Evolutionary conservation across 2,797 vertebrate genomes (phyloP).

Genomic region (Bradypodion ventrale): DNA sequence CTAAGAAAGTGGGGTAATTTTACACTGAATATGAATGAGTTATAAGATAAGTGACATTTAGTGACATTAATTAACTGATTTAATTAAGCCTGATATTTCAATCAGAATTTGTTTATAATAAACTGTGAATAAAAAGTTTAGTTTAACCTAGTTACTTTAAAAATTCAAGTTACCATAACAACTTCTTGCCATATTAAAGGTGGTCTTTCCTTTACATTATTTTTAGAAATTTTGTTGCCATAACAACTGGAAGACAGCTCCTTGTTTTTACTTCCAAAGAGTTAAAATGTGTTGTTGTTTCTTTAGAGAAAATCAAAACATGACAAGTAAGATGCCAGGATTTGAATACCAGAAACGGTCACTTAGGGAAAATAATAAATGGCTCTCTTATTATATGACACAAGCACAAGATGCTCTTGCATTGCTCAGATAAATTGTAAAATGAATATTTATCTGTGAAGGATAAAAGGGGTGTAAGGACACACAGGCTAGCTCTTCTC

Average conservation of each 20-base stretch:
- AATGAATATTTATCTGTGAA: constrained; percentile 74
- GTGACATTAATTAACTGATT: constrained; percentile 87
- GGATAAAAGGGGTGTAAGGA: constrained; percentile 62
- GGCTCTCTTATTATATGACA: constrained; percentile 73
- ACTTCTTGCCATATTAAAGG: constrained; percentile 81
- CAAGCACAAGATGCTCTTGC: constrained; percentile 72
- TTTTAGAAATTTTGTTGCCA: constrained; percentile 80
- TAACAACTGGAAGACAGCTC: constrained; percentile 76
- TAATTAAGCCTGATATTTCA: constrained; percentile 88
- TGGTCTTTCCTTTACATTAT: constrained; percentile 78
- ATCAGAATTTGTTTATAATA: constrained; percentile 84
- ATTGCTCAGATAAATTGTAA: constrained; percentile 74
- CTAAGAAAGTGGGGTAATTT: constrained; percentile 78
- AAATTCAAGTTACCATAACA: constrained; percentile 83
- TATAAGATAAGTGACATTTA: constrained; percentile 84
- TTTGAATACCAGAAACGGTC: constrained; percentile 65
- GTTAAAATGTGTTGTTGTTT: constrained; percentile 75
- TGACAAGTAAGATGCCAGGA: constrained; percentile 70
- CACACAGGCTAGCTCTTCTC: no score
- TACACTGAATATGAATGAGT: constrained; percentile 77
- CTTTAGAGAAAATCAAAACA: constrained; percentile 75
- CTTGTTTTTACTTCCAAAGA: constrained; percentile 66
- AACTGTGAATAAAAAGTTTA: constrained; percentile 78
- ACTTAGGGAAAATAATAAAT: constrained; percentile 65
- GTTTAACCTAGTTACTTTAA: constrained; percentile 82